Base-by-base conservation (phyloP, 2,888 invertebrate genomes). In the Macaria notata region DNA sequence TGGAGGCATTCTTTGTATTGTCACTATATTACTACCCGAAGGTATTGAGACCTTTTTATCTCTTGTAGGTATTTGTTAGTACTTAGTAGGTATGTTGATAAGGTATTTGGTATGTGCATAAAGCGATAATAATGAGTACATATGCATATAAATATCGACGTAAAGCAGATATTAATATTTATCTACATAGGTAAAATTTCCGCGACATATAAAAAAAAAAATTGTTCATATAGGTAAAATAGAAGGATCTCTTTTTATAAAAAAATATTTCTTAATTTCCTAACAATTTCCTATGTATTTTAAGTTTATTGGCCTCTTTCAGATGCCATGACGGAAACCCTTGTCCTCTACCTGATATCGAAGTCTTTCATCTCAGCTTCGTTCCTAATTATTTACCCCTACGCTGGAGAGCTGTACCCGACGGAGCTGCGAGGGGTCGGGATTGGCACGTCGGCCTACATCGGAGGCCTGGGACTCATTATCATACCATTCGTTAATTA, bases 401-500 rank as follows among this genome's bases (percentile, higher is more conserved):
- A 98, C 83, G 97, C 97, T 68, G 97, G 97, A 7, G 98, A 98
- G 87, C 83, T 98, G 30, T 98, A 98, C 84, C 98, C 98, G 1
- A 98, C 98, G 3, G 96, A 96, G 80, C 92, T 97, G 46, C 93
- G 98, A 70, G 98, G 98, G 3, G 92, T 98, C 54, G 98, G 98
- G 9, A 97, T 98, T 69, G 98, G 98, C 47, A 95, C 96, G 53
- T 97, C 97, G 1, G 97, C 97, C 9, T 98, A 98, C 79, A 95
- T 98, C 66, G 97, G 96, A 51, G 98, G 98, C 52, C 89, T 97
- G 63, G 98, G 98, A 42, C 92, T 98, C 46, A 96, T 97, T 64
- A 94, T 97, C 54, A 98, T 98, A 78, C 98, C 98, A 8, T 97
- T 97, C 84, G 95, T 98, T 62, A 97, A 96, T 53, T 97, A 97